phyloP scores from a whole-genome alignment of 2,888 invertebrate species.

The Diarsia rubi region DNA sequence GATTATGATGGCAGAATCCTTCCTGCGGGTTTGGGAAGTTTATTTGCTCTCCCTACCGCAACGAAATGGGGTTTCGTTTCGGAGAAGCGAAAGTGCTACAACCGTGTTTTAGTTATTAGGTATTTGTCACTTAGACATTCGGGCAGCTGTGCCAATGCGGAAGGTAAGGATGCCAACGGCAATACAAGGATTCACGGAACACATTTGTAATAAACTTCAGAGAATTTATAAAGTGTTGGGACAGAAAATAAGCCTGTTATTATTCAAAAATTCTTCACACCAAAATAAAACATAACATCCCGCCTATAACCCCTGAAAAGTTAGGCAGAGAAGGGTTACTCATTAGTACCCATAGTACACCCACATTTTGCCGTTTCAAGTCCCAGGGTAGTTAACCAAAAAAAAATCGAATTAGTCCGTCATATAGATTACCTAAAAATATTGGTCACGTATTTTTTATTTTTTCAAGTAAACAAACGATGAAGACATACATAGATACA shows the following conservation, averaged over 20 bases:
- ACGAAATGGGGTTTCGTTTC: constrained; percentile 30
- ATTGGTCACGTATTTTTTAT: too few relatives aligned
- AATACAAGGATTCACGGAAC: constrained; percentile 49
- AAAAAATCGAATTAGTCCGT: too few relatives aligned
- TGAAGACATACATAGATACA: too few relatives aligned
- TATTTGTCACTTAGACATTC: constrained; percentile 51
- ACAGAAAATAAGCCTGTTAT: not conserved
- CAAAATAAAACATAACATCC: not conserved
- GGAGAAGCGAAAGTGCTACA: constrained; percentile 33
- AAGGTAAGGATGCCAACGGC: constrained; percentile 46
- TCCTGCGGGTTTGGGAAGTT: constrained; percentile 19
- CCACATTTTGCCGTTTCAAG: too few relatives aligned
- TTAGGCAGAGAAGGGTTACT: too few relatives aligned
- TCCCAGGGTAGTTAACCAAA: too few relatives aligned
- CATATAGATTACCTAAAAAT: too few relatives aligned
- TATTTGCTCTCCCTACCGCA: constrained; percentile 45
- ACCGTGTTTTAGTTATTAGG: constrained; percentile 41
- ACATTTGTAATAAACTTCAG: constrained; percentile 14
- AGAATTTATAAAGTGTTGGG: constrained; percentile 19
- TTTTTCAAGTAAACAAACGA: too few relatives aligned
- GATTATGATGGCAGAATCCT: constrained; percentile 49
- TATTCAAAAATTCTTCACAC: constrained; percentile 6
- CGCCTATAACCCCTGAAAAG: too few relatives aligned
- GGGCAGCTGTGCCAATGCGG: constrained; percentile 51
- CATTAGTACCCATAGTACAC: too few relatives aligned